phyloP scores from a whole-genome alignment of 2,797 vertebrate species.

The Xerus rutilus region DNA sequence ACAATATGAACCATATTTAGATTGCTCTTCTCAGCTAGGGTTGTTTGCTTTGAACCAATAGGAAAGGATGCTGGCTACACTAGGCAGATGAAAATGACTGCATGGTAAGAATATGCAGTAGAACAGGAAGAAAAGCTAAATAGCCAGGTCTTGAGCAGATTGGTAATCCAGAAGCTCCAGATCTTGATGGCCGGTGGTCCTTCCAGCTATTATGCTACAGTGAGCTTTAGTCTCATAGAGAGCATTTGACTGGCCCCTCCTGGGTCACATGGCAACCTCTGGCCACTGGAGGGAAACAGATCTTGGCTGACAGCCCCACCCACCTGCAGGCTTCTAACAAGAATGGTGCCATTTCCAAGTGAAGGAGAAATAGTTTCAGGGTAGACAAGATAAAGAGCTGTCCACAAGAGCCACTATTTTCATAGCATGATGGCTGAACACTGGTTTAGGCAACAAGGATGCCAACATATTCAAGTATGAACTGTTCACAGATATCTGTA shows the following conservation, averaged over 20 bases:
- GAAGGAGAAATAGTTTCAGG: neutral
- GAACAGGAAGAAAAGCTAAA: neutral
- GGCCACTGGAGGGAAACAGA: neutral
- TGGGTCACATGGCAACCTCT: neutral
- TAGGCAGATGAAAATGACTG: neutral
- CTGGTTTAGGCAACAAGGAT: neutral
- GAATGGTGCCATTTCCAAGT: neutral
- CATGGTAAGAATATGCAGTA: neutral
- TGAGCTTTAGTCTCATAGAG: neutral
- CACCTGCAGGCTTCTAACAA: neutral
- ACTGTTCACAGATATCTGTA: neutral
- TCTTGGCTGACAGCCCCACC: neutral
- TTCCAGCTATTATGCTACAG: neutral
- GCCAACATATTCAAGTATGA: neutral
- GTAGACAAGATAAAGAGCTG: neutral
- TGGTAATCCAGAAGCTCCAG: neutral
- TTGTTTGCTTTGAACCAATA: conserved; percentile 20
- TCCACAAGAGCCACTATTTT: neutral
- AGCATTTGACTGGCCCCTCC: neutral
- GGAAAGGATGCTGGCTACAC: neutral
- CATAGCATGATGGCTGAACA: neutral
- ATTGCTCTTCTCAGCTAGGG: neutral
- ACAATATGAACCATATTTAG: neutral
- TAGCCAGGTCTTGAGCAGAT: neutral
- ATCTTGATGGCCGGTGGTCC: neutral